Evolutionary conservation across 2,888 invertebrate species (phyloP), one percentile per base, ranked within the genome.

Genomic region (Eilema sororculum): DNA sequence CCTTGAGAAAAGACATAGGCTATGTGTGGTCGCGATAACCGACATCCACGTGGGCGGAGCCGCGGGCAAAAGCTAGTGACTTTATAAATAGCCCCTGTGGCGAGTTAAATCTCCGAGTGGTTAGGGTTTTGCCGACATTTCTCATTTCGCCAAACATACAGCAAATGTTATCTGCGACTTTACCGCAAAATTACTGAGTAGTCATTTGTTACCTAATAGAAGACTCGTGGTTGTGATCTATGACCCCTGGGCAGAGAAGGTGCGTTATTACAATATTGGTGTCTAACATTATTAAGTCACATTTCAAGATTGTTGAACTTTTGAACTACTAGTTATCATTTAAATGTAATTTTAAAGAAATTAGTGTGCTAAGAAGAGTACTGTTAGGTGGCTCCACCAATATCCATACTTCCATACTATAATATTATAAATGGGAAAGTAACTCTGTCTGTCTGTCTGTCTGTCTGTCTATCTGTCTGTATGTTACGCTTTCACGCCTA

Each of bases 141-240:
- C 57, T 28, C 30, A 4, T 66, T 63, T 69, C 20, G 20, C 13
- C 56, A 58, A 67, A 57, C n/a, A 10, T 25, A 41, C 37, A 20
- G 37, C 25, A 33, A 58, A 37, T 58, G 30, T 59, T 33, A 25
- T 24, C 12, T 59, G 20, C 37, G n/a, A 66, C 24, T 58, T 66
- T 58, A 46, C 30, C 41, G 46, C 60, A 25, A 60, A 67, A 67
- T 60, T 46, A 60, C 30, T n/a, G 20, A 30, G 60, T 41, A 13
- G 60, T 67, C 46, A 67, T 67, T 46, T 22, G 67, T 60, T 67
- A 67, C 67, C n/a, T 60, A 58, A 67, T 30, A 52, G 46, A 10
- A 28, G 41, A 67, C n/a, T 46, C 28, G 67, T 60, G 52, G 63
- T 59, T 60, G 57, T 72, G 76, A 76, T 67, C 79, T 78, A 72